Evolutionary conservation across 1,140 invertebrate genomes (phyloP).

Genomic region (Apis florea): DNA sequence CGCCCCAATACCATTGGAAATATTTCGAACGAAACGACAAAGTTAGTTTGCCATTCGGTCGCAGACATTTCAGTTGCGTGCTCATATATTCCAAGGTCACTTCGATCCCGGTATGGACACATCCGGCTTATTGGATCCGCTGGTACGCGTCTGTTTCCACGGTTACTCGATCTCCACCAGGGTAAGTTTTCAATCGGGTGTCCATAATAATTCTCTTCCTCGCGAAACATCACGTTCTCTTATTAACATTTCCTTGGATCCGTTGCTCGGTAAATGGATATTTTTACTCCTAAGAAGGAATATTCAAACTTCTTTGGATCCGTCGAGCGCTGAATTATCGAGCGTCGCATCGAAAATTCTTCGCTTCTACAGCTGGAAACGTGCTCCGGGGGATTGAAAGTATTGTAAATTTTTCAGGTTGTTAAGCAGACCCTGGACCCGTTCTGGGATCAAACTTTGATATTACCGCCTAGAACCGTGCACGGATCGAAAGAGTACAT

Average conservation of each 20-base stretch:
- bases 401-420: conserved; percentile 61
- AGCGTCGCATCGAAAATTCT: neutral
- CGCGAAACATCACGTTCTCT: neutral
- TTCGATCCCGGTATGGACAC: conserved; percentile 81
- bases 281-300: no score
- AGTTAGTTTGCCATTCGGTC: conserved; percentile 41
- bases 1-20: neutral
- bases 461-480: conserved; percentile 78
- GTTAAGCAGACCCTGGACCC: conserved; percentile 80
- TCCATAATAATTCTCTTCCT: conserved; percentile 31
- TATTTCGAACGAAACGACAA: neutral
- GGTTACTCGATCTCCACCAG: conserved; percentile 71
- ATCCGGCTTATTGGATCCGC: conserved; percentile 80
- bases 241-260: neutral
- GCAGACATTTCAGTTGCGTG: conserved; percentile 80
- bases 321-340: no score
- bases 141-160: conserved; percentile 79
- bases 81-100: conserved; percentile 84
- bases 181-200: conserved; percentile 59
- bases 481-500: conserved; percentile 79
- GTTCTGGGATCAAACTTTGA: conserved; percentile 83
- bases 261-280: neutral
- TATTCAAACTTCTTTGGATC: no score
- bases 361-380: no score
- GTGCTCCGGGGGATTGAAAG: neutral